Evolutionary conservation across 2,113 vertebrate genomes (phyloP), one percentile per base, ranked within the genome.

Genomic region (Cynoglossus semilaevis): DNA sequence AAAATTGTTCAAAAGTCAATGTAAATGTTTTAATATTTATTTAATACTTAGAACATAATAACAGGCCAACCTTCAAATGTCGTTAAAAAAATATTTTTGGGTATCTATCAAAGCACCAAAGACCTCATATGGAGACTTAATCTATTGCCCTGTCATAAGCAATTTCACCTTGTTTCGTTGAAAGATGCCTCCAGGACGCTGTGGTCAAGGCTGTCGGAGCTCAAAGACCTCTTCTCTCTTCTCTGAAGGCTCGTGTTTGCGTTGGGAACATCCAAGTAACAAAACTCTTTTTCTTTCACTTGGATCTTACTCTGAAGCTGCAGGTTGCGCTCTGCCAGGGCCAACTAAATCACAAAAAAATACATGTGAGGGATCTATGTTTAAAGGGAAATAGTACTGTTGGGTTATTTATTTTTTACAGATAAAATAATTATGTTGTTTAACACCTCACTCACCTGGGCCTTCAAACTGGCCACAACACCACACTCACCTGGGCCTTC

Each of bases 151-250:
- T 29, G 22, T 29, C 12, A 1, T 41, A 5, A 17, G 9, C 17
- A 44, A 6, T 4, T 0, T 73, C 91, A 98, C 95, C 93, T 92
- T 65, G 86, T 88, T 16, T 77, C 70, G 64, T 86, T 91, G 15
- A 93, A 82, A 0, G 87, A 83, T 11, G 94, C 93, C 0, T 94
- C 91, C 0, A 91, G 79, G 35, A 71, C 75, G 72, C 92, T 93
- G 52, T 93, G 63, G 18, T 95, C 94, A 44, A 96, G 84, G 71
- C 93, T 98, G 85, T 98, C 95, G 0, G 73, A 73, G 75, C 94
- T 96, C 74, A 89, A 64, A 8, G 91, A 59, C 0, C 74, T 75
- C 19, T 81, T 82, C 19, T 16, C 19, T 7, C 19, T 68, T 0
- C 18, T 80, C 34, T 87, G 81, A 36, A 75, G 10, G 57, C 53